Conservation (phyloP, 1,140 invertebrate genomes). For the Drosophila pachea region DNA sequence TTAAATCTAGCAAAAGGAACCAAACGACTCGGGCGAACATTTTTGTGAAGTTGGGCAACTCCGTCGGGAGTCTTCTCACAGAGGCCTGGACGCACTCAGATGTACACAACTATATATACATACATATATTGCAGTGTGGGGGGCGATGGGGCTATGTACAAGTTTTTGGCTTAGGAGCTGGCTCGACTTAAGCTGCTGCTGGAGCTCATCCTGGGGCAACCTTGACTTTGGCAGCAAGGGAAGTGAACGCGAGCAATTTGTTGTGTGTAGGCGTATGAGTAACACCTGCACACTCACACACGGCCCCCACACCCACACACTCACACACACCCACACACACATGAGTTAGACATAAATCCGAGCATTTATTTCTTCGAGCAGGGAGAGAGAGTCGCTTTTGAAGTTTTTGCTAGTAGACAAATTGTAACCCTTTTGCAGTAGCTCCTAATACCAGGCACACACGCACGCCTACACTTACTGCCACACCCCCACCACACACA, state of each 20-base stretch:
- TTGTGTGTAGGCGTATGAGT: constrained; percentile 58
- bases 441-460: constrained; percentile 32
- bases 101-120: not conserved
- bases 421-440: constrained; percentile 65
- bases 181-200: constrained; percentile 33
- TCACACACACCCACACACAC: constrained; percentile 10
- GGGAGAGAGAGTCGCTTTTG: constrained; percentile 57
- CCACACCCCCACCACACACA: too few relatives aligned
- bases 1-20: constrained; percentile 20
- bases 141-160: constrained; percentile 9
- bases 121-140: too few relatives aligned
- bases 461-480: not conserved
- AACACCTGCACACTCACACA: constrained; percentile 63
- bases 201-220: constrained; percentile 51
- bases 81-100: not conserved
- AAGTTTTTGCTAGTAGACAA: constrained; percentile 49
- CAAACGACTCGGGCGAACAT: constrained; percentile 39
- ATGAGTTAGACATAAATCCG: constrained; percentile 57
- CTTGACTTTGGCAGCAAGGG: constrained; percentile 57
- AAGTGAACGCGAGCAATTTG: constrained; percentile 56
- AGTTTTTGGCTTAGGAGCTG: constrained; percentile 22
- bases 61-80: constrained; percentile 52
- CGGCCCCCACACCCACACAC: not conserved
- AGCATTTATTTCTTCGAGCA: constrained; percentile 65
- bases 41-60: constrained; percentile 64